Percentiles rank a stretch among this genome's conserved stretches.
Evolutionary conservation across 2,113 vertebrate genomes (phyloP).

Genomic region (Rhizomys pruinosus): DNA sequence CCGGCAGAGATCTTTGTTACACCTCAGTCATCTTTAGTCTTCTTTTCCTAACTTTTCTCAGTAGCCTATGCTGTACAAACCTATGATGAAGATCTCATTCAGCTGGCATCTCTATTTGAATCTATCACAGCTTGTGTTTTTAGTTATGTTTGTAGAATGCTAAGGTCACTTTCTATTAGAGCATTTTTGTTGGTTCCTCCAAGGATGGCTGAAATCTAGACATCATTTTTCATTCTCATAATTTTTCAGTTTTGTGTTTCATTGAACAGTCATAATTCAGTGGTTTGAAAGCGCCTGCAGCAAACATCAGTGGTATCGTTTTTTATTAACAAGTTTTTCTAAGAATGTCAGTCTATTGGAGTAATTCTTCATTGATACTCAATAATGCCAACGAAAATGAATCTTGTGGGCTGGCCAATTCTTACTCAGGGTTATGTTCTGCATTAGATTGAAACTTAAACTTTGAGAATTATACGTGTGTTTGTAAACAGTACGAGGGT

Average conservation of each 20-base stretch:
- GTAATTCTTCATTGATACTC: conserved; percentile 48
- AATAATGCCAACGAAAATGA: conserved; percentile 64
- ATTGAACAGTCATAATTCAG: conserved; percentile 59
- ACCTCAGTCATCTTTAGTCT: background rate
- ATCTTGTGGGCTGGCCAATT: conserved; percentile 13
- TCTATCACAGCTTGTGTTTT: conserved; percentile 32
- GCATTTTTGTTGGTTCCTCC: conserved; percentile 30
- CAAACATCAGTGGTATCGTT: conserved; percentile 48
- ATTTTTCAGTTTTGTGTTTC: conserved; percentile 60
- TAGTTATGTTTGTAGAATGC: background rate
- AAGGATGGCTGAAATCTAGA: conserved; percentile 43
- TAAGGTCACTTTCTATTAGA: conserved; percentile 36
- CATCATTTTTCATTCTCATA: conserved; percentile 61
- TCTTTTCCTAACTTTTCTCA: background rate
- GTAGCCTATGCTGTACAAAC: background rate
- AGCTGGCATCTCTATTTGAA: too few species aligned
- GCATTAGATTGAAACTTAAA: conserved; percentile 51
- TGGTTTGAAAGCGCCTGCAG: conserved; percentile 37
- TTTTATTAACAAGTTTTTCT: conserved; percentile 68
- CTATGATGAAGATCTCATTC: too few species aligned
- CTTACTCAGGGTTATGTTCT: conserved; percentile 42
- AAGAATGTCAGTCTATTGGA: conserved; percentile 56
- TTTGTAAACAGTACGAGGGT: background rate
- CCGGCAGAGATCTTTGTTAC: conserved; percentile 44
- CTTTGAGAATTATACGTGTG: conserved; percentile 47